Percentiles rank a stretch among this genome's conserved stretches.
These are phyloP conservation scores for Drosophila trichaetosa DNA, from an alignment of 2,888 invertebrate species.

Conservation along the genomic window DNA sequence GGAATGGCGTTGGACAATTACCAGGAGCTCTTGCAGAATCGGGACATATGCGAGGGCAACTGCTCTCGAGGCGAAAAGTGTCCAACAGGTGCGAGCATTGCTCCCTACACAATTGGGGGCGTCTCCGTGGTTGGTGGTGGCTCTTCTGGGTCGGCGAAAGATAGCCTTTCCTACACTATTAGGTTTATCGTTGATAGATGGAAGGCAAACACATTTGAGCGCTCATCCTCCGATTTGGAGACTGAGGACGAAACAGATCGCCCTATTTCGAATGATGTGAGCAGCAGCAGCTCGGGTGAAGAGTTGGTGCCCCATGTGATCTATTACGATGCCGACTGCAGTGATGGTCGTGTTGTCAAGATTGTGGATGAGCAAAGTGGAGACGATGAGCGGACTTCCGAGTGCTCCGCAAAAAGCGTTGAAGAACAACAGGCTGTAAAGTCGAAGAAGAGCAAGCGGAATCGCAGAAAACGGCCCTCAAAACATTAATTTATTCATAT, in stretches of 20 bases:
- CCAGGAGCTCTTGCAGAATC: constrained; percentile 91
- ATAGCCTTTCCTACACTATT: constrained; percentile 48
- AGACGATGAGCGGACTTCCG: not conserved
- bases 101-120: constrained; percentile 17
- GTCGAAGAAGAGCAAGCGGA: constrained; percentile 1
- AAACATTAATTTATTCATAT: constrained; percentile 25
- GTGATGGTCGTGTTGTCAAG: constrained; percentile 56
- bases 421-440: constrained; percentile 11
- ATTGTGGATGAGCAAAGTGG: constrained; percentile 46
- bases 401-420: not conserved
- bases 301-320: constrained; percentile 68
- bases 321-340: constrained; percentile 52
- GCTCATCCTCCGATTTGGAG: constrained; percentile 4
- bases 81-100: constrained; percentile 89
- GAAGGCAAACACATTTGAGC: constrained; percentile 40
- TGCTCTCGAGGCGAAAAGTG: constrained; percentile 93
- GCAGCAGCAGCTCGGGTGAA: constrained; percentile 45
- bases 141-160: not conserved
- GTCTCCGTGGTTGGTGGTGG: constrained; percentile 5
- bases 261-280: not conserved
- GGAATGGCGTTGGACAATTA: constrained; percentile 92
- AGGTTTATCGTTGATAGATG: constrained; percentile 68
- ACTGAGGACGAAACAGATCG: not conserved
- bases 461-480: constrained; percentile 3
- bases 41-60: constrained; percentile 94